Evolutionary conservation across 2,113 vertebrate species (phyloP).

Genomic region (Salvelinus alpinus): DNA sequence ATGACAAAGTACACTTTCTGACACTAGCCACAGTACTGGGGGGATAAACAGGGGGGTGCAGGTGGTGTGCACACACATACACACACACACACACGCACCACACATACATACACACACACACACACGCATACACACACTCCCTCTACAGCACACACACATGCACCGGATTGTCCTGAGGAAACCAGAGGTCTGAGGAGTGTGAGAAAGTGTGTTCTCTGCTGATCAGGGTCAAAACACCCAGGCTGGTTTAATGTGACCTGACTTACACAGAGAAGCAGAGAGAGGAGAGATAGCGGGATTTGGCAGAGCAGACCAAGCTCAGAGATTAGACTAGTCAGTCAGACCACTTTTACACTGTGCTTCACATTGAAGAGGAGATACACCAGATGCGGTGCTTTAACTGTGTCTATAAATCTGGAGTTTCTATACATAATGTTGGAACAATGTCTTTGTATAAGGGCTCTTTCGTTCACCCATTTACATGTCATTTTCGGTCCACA

Average conservation of each 20-base stretch:
- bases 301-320: constrained; percentile 21
- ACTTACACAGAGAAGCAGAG: constrained; percentile 3
- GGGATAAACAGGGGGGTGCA: constrained; percentile 35
- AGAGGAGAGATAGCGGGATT: not conserved
- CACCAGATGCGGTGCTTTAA: not conserved
- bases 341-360: not conserved
- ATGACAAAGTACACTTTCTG: constrained; percentile 53
- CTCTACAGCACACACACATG: constrained; percentile 12
- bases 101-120: constrained; percentile 21
- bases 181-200: constrained; percentile 41
- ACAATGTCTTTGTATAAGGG: not conserved
- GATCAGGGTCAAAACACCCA: constrained; percentile 51
- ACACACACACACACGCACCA: constrained; percentile 6
- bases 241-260: constrained; percentile 41
- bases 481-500: constrained; percentile 55
- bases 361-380: constrained; percentile 10
- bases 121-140: not conserved
- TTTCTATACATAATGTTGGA: constrained; percentile 7
- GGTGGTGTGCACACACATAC: constrained; percentile 35
- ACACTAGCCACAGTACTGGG: constrained; percentile 49
- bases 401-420: not conserved
- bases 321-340: constrained; percentile 31
- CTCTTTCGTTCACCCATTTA: constrained; percentile 21
- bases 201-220: constrained; percentile 52
- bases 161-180: constrained; percentile 38